These are phyloP conservation scores for Salvelinus sp. DNA, from an alignment of 2,113 vertebrate species.

Conservation along the genomic window DNA sequence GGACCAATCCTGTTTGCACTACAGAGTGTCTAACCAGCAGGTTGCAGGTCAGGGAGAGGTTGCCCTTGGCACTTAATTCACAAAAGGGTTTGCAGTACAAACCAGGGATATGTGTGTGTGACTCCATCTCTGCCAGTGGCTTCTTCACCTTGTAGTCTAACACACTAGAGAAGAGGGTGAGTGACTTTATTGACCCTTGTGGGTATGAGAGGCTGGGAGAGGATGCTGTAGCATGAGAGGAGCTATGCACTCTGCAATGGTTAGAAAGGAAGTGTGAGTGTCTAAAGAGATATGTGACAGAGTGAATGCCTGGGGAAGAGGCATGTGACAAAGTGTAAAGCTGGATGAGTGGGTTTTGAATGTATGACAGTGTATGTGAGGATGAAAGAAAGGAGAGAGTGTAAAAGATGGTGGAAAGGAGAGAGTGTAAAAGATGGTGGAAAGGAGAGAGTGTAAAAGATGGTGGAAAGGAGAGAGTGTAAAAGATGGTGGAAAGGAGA, in stretches of 20 bases:
- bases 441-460: neutral
- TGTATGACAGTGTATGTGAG: neutral
- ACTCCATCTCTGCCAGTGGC: constrained; percentile 27
- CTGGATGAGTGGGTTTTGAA: neutral
- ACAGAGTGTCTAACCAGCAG: constrained; percentile 40
- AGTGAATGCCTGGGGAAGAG: neutral
- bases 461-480: neutral
- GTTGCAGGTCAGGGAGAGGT: constrained; percentile 26
- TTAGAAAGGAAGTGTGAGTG: no score
- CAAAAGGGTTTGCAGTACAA: constrained; percentile 46
- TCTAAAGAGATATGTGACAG: neutral
- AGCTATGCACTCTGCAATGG: neutral
- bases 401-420: neutral
- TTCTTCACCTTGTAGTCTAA: no score
- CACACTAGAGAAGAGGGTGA: constrained; percentile 4
- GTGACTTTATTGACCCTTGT: constrained; percentile 21
- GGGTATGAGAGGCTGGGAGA: constrained; percentile 29
- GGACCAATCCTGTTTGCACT: constrained; percentile 58
- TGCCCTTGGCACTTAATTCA: constrained; percentile 7
- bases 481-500: neutral
- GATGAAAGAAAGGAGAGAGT: neutral
- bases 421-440: neutral
- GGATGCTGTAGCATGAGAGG: neutral
- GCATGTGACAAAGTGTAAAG: neutral
- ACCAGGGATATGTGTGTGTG: constrained; percentile 35